Conservation (phyloP, 1,140 invertebrate genomes). For the Pachypeltis micranthus region DNA sequence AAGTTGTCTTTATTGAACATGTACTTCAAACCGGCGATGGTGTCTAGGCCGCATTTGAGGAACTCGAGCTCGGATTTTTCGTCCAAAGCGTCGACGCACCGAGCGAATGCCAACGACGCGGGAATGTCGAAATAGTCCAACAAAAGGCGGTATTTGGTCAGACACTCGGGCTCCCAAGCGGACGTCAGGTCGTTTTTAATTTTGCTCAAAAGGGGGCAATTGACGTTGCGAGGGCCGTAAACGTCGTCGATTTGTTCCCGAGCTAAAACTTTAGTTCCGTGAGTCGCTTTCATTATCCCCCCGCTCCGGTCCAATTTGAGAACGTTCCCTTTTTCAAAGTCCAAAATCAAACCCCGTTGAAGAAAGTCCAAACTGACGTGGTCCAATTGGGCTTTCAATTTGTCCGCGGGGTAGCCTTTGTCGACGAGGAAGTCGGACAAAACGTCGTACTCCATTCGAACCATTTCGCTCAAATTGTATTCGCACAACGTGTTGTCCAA, state of each 20-base stretch:
- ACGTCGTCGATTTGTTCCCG: constrained; percentile 43
- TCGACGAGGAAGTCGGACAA: constrained; percentile 50
- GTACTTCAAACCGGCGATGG: constrained; percentile 45
- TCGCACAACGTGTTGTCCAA: constrained; percentile 59
- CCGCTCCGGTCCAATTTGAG: constrained; percentile 50
- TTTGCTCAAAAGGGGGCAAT: constrained; percentile 44
- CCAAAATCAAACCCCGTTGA: constrained; percentile 63
- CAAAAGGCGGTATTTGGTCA: constrained; percentile 48
- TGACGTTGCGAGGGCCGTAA: constrained; percentile 40
- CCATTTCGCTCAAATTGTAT: constrained; percentile 52
- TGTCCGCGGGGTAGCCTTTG: constrained; percentile 42
- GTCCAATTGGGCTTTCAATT: constrained; percentile 41
- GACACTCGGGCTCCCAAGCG: constrained; percentile 48
- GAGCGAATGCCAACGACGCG: constrained; percentile 51
- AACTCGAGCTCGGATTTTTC: constrained; percentile 35
- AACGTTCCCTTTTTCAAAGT: constrained; percentile 59
- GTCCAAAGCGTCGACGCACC: constrained; percentile 57
- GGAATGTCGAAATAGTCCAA: constrained; percentile 69
- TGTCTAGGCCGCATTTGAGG: constrained; percentile 51
- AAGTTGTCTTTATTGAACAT: constrained; percentile 54
- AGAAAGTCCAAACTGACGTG: constrained; percentile 48
- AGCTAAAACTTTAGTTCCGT: constrained; percentile 52
- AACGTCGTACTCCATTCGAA: constrained; percentile 49
- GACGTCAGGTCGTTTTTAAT: constrained; percentile 40
- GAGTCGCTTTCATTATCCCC: constrained; percentile 48